Conservation (phyloP, 92 coral and sea anemone genomes). For the Actinernus sp. region DNA sequence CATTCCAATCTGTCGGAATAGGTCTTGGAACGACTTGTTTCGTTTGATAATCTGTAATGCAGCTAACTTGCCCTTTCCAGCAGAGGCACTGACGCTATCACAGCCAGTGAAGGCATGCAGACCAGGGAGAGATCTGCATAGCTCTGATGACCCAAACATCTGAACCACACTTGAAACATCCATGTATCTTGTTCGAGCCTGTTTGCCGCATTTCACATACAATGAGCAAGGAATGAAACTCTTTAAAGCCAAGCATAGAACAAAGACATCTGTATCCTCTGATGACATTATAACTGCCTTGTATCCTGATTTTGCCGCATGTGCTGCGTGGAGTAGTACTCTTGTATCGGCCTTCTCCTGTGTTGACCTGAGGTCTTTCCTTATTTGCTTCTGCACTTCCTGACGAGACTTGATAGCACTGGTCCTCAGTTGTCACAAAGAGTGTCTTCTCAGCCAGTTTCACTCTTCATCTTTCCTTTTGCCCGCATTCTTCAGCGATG, state of each 20-base stretch:
- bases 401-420: constrained; percentile 41
- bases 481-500: constrained; percentile 16
- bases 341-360: constrained; percentile 70
- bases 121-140: constrained; percentile 59
- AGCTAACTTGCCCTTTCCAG: constrained; percentile 44
- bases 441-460: constrained; percentile 37
- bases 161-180: constrained; percentile 42
- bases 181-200: constrained; percentile 49
- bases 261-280: constrained; percentile 66
- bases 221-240: constrained; percentile 29
- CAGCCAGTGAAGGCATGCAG: constrained; percentile 75
- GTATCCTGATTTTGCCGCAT: constrained; percentile 49
- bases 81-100: constrained; percentile 71
- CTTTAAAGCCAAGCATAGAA: constrained; percentile 37
- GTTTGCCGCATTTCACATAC: constrained; percentile 48
- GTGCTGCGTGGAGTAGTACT: constrained; percentile 38
- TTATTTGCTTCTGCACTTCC: neutral
- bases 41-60: constrained; percentile 29
- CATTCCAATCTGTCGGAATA: constrained; percentile 21
- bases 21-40: constrained; percentile 19
- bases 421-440: constrained; percentile 34
- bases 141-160: constrained; percentile 38
- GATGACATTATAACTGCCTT: constrained; percentile 38
- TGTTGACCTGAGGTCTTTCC: constrained; percentile 45
- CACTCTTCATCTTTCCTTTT: constrained; percentile 38